Conservation (phyloP, 2,797 vertebrate species). For the Crenuchus spilurus region DNA sequence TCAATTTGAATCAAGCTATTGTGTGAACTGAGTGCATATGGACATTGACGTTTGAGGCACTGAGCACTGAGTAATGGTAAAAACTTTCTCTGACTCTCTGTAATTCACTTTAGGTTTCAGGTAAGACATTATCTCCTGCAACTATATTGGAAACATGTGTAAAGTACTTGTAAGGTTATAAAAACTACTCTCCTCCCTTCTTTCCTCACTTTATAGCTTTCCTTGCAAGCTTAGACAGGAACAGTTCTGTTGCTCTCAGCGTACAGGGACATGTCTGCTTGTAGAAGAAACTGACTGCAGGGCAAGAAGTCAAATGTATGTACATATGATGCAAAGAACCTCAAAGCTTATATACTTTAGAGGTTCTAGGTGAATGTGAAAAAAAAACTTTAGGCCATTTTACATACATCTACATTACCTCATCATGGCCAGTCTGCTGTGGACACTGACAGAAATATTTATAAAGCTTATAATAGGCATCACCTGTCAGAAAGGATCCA, state of each 20-base stretch:
- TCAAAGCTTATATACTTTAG: background rate
- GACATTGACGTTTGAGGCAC: too few relatives aligned
- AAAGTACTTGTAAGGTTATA: slow-evolving; percentile 38
- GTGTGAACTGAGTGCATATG: too few relatives aligned
- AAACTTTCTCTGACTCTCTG: slow-evolving; percentile 24
- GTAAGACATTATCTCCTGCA: slow-evolving; percentile 32
- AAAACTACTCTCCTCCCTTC: slow-evolving; percentile 27
- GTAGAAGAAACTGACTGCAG: background rate
- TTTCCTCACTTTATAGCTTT: background rate
- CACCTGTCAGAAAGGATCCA: too few relatives aligned
- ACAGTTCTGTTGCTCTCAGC: slow-evolving; percentile 29
- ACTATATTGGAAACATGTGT: slow-evolving; percentile 43
- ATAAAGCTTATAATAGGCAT: too few relatives aligned
- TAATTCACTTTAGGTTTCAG: slow-evolving; percentile 17
- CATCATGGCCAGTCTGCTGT: too few relatives aligned
- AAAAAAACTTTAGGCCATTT: too few relatives aligned
- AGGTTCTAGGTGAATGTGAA: background rate
- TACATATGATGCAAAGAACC: background rate
- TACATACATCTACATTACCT: too few relatives aligned
- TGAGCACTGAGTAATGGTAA: background rate
- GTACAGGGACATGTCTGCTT: slow-evolving; percentile 55
- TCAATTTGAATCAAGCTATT: too few relatives aligned
- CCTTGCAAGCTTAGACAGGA: slow-evolving; percentile 35
- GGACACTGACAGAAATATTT: too few relatives aligned
- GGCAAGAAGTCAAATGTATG: background rate